Base-by-base conservation (phyloP, 2,797 vertebrate genomes). In the Aulostomus chinensis region DNA sequence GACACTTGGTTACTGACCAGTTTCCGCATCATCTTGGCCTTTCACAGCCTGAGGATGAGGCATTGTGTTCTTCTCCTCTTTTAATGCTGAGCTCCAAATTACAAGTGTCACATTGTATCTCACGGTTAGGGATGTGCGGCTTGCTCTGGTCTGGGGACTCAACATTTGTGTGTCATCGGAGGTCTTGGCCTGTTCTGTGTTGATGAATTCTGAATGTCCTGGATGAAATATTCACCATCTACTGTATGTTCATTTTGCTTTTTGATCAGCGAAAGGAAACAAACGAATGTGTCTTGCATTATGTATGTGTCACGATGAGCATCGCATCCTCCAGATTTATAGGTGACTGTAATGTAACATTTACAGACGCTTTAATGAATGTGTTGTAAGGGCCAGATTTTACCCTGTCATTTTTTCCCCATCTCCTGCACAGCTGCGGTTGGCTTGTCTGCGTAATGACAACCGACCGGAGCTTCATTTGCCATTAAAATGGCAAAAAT, bases 401-500 rank as follows among this genome's bases (percentile, higher is more conserved):
- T 34, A 63, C 48, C 58, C 59, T 48, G 53, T 30, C 25, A 4
- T 20, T n/a, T n/a, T 25, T 25, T 25, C 24, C 24, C 9, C 24
- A 25, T 25, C 24, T 25, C 24, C 6, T 6, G 9, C 48, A 49
- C 49, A 78, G 80, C 62, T 63, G 36, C 62, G 45, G 35, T 61
- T 42, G 64, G 55, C 71, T 74, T 33, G 26, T 49, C 73, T 47
- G 52, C 65, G 66, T 74, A 61, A 81, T 68, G 73, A 79, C 80
- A 75, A 58, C 53, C 67, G 47, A 59, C 52, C 48, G 15, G 35
- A 61, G 57, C 76, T 80, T 57, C 76, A 81, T 76, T 63, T 81
- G 26, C 12, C 26, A 49, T 26, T 49, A 37, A 32, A 33, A 46
- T 46, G 42, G 17, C 42, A 32, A n/a, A 12, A 5, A 32, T 36